Evolutionary conservation across 2,797 vertebrate genomes (phyloP).

Genomic region (Ibycter americanus): DNA sequence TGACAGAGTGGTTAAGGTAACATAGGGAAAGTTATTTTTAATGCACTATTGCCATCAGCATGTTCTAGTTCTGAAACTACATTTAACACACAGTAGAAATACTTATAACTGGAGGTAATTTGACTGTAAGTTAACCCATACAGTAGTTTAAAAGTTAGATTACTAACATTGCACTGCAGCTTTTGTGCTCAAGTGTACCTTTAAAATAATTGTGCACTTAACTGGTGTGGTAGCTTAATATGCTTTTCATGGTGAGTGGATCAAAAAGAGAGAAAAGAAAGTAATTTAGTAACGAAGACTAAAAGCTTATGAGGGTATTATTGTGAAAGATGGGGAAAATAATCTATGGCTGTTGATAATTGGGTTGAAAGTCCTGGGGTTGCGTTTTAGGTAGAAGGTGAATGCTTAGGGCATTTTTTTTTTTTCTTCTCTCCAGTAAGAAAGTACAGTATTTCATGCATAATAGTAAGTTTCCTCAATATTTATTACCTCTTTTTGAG

Average conservation of each 20-base stretch:
- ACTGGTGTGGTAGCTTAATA: conserved; percentile 33
- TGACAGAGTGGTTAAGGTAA: conserved; percentile 72
- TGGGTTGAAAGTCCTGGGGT: background rate
- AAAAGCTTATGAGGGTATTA: background rate
- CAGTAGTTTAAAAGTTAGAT: conserved; percentile 14
- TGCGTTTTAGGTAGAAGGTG: background rate
- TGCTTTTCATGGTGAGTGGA: conserved; percentile 20
- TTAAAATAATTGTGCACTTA: conserved; percentile 2
- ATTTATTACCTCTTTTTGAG: background rate
- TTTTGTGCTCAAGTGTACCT: conserved; percentile 36
- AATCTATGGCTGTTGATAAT: background rate
- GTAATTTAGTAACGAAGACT: background rate
- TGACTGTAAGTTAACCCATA: conserved; percentile 27
- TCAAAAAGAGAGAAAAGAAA: background rate
- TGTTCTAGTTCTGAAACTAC: conserved; percentile 30
- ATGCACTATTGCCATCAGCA: conserved; percentile 44
- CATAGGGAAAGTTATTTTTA: conserved; percentile 53
- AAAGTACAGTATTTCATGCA: background rate
- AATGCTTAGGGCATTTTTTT: background rate
- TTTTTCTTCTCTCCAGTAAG: background rate
- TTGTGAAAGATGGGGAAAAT: background rate
- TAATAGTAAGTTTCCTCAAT: background rate
- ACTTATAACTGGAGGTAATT: conserved; percentile 11
- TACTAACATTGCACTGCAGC: conserved; percentile 51
- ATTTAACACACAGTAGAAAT: conserved; percentile 41